A percentile compares a stretch with the other conserved stretches of the same genome.
phyloP scores from a whole-genome alignment of 35 echinoderm and acorn worm species.

The Anneissia japonica region DNA sequence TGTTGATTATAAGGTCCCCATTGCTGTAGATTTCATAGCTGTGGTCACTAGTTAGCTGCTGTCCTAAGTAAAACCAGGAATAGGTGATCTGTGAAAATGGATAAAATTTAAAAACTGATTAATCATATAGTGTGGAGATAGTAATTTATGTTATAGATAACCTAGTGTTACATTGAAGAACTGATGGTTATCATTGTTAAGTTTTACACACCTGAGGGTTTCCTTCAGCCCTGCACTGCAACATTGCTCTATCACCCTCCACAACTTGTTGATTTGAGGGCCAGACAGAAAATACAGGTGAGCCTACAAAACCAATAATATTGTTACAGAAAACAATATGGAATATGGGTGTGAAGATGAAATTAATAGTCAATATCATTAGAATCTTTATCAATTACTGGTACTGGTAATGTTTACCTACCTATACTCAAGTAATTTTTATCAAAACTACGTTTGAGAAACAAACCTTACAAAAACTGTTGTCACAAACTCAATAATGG shows the following conservation, averaged over 20 bases:
- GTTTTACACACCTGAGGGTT: conserved; percentile 30
- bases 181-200: no score
- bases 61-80: conserved; percentile 44
- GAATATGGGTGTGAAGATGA: background rate
- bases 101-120: no score
- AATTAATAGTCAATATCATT: no score
- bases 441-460: background rate
- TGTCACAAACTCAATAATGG: background rate
- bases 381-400: no score
- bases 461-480: background rate
- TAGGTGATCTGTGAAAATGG: background rate
- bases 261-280: conserved; percentile 41
- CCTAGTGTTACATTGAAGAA: no score
- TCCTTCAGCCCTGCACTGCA: conserved; percentile 50
- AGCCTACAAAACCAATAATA: conserved; percentile 24
- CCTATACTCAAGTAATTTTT: background rate
- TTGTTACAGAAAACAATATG: background rate
- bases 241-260: conserved; percentile 29
- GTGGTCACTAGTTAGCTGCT: conserved; percentile 27
- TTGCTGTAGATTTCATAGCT: conserved; percentile 65
- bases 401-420: no score
- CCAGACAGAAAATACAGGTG: conserved; percentile 20
- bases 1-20: conserved; percentile 64
- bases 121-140: no score
- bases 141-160: no score